phyloP scores from a whole-genome alignment of 2,113 vertebrate genomes.

The Ptychochromis oligacanthus region DNA sequence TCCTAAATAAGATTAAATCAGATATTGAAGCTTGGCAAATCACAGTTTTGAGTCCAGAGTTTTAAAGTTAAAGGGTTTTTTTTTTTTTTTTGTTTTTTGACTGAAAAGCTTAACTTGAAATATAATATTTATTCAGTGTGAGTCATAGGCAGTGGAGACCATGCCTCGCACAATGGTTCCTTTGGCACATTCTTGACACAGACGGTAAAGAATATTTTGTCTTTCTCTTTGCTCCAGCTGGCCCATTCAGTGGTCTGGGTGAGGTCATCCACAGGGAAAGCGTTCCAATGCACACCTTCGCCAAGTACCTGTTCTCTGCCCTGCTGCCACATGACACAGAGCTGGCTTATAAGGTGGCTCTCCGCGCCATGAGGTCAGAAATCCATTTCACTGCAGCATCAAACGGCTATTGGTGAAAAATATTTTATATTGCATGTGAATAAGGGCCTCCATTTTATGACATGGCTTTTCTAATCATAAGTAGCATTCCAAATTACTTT shows the following conservation, averaged over 20 bases:
- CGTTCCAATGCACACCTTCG: conserved; percentile 98
- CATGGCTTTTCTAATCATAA: background rate
- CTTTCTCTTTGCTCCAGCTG: conserved; percentile 79
- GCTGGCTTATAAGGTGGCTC: conserved; percentile 94
- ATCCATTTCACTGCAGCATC: background rate
- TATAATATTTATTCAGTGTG: background rate
- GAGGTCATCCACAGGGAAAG: conserved; percentile 98
- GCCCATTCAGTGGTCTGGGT: conserved; percentile 95
- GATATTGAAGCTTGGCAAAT: background rate
- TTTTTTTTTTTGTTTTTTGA: background rate
- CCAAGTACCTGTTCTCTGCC: conserved; percentile 97
- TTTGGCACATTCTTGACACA: background rate
- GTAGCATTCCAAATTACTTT: background rate
- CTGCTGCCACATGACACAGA: conserved; percentile 94
- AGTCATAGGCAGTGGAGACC: background rate
- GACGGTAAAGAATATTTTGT: background rate
- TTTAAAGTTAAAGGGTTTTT: background rate
- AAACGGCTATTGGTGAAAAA: too few species aligned
- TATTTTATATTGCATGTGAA: too few species aligned
- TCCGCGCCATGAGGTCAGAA: conserved; percentile 94
- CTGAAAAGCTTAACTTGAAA: background rate
- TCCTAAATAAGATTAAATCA: background rate
- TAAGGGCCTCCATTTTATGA: background rate
- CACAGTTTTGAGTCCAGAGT: background rate
- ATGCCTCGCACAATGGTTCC: background rate